These are phyloP conservation scores for Pristiophorus japonicus DNA, from an alignment of 2,113 vertebrate species.

Conservation along the genomic window DNA sequence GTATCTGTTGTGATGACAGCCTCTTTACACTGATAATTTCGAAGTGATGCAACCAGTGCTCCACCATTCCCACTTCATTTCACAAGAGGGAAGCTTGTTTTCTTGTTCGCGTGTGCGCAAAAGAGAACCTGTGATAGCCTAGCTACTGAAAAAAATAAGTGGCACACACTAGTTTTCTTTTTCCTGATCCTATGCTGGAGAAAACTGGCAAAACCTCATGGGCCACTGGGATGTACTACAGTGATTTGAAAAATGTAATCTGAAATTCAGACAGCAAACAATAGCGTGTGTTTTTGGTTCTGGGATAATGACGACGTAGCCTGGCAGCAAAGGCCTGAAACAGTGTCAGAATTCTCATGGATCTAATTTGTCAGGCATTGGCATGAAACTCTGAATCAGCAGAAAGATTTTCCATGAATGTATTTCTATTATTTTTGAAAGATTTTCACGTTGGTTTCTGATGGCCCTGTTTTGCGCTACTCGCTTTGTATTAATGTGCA, in stretches of 20 bases:
- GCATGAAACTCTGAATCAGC: neutral
- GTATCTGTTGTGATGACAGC: neutral
- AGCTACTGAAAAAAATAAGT: neutral
- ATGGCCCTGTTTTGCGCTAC: neutral
- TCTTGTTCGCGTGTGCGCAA: neutral
- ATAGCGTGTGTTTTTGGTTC: neutral
- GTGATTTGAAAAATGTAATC: neutral
- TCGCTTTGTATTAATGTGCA: neutral
- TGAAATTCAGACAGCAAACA: neutral
- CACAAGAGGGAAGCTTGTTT: neutral
- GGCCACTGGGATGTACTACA: neutral
- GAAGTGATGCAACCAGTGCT: neutral
- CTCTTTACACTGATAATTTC: neutral
- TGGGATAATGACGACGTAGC: neutral
- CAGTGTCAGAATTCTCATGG: too few relatives aligned
- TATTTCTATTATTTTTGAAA: neutral
- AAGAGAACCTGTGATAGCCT: neutral
- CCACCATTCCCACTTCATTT: neutral
- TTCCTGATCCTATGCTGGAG: neutral
- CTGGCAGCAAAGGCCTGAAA: too few relatives aligned
- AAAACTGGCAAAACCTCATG: neutral
- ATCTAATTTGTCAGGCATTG: too few relatives aligned
- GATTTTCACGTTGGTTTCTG: neutral
- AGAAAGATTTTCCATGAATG: too few relatives aligned
- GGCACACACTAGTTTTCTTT: neutral